Percentiles rank a stretch among this genome's conserved stretches.
These are phyloP conservation scores for Valencia hispanica DNA, from an alignment of 2,797 vertebrate species.

Conservation along the genomic window DNA sequence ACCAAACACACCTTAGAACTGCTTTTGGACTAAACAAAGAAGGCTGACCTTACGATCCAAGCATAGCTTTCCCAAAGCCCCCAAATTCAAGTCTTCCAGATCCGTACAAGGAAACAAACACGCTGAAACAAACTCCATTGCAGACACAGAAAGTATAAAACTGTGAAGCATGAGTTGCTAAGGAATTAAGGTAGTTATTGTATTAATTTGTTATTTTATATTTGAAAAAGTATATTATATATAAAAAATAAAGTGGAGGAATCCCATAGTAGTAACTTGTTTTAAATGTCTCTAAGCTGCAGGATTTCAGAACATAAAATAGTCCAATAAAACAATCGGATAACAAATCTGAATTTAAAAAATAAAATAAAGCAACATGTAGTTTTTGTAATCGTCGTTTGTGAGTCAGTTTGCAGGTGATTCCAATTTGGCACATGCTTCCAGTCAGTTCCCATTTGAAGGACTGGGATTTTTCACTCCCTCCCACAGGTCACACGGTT, in stretches of 20 bases:
- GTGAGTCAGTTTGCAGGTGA: slow-evolving; percentile 70
- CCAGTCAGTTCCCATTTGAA: slow-evolving; percentile 41
- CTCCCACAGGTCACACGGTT: slow-evolving; percentile 67
- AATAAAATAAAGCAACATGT: slow-evolving; percentile 13
- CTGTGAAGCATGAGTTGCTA: background rate
- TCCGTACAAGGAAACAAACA: too few species aligned
- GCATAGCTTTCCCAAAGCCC: background rate
- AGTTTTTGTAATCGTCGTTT: slow-evolving; percentile 51
- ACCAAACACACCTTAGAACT: background rate
- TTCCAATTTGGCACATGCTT: slow-evolving; percentile 71
- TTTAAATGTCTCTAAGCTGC: background rate
- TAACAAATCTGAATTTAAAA: background rate
- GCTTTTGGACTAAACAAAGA: background rate
- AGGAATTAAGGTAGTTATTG: background rate
- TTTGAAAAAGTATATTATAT: too few species aligned
- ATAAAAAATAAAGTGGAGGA: background rate
- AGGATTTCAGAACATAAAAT: background rate
- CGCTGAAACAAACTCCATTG: background rate
- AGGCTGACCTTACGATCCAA: background rate
- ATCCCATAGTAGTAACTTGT: background rate
- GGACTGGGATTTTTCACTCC: slow-evolving; percentile 27
- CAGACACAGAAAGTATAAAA: background rate
- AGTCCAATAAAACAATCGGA: background rate
- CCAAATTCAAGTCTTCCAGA: background rate
- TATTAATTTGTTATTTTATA: too few species aligned